Conservation (phyloP, 2,113 vertebrate species). For the Aplodontia rufa region DNA sequence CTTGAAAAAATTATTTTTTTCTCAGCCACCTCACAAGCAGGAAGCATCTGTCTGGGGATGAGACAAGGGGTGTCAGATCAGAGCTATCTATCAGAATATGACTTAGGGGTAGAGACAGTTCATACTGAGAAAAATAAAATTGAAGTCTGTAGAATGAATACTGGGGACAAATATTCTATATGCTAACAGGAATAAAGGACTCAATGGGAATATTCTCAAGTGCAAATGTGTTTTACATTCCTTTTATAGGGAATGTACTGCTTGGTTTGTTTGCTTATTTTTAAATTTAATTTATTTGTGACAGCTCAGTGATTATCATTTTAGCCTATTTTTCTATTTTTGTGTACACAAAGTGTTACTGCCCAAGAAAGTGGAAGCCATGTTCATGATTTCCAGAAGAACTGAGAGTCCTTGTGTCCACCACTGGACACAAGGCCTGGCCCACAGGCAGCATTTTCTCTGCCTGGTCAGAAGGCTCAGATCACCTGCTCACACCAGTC, state of each 20-base stretch:
- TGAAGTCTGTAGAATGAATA: constrained; percentile 37
- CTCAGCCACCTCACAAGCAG: constrained; percentile 49
- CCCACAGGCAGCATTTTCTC: background rate
- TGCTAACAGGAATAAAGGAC: background rate
- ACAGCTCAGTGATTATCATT: background rate
- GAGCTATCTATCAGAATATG: constrained; percentile 41
- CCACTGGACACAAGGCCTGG: too few species aligned
- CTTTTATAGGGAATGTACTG: background rate
- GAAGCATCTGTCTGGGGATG: constrained; percentile 49
- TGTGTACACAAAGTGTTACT: background rate
- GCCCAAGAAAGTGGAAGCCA: background rate
- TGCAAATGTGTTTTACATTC: background rate
- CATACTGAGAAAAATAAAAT: constrained; percentile 63
- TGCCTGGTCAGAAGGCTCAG: background rate
- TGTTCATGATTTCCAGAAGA: background rate
- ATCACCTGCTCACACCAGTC: background rate
- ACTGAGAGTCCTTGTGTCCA: background rate
- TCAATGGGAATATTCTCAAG: background rate
- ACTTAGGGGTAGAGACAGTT: constrained; percentile 63
- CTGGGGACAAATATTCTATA: background rate
- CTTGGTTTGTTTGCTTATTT: constrained; percentile 37
- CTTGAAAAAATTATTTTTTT: constrained; percentile 56
- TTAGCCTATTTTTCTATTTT: background rate
- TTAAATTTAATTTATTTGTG: constrained; percentile 47
- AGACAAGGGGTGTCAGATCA: constrained; percentile 60